Percentiles rank a stretch among this genome's conserved stretches.
phyloP scores from a whole-genome alignment of 2,113 vertebrate genomes.

The Pollachius pollachius region DNA sequence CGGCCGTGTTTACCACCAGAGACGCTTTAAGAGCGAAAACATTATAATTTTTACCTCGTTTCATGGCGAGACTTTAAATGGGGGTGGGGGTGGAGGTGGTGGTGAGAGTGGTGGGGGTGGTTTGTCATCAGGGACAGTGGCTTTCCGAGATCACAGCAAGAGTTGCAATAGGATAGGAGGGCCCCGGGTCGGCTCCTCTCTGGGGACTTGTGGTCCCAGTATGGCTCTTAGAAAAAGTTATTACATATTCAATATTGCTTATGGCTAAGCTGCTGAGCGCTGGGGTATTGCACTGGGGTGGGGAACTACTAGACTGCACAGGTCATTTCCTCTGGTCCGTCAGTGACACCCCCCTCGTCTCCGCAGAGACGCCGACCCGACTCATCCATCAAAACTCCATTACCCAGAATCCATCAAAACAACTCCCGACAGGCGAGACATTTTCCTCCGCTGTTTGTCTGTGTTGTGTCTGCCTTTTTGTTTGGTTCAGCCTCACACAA shows the following conservation, averaged over 20 bases:
- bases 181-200: conserved; percentile 6
- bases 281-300: conserved; percentile 22
- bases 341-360: conserved; percentile 23
- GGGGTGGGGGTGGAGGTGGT: conserved; percentile 3
- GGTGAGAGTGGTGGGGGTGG: conserved; percentile 23
- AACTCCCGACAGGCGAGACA: conserved; percentile 33
- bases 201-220: conserved; percentile 46
- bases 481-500: no score
- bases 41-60: conserved; percentile 65
- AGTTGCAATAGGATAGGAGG: conserved; percentile 32
- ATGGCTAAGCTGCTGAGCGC: conserved; percentile 42
- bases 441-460: no score
- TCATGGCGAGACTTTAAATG: conserved; percentile 65
- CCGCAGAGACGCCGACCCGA: conserved; percentile 17
- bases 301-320: conserved; percentile 34
- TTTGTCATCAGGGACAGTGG: no score
- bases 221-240: conserved; percentile 48
- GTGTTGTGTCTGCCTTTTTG: no score
- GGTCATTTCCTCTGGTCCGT: conserved; percentile 13
- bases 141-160: conserved; percentile 54
- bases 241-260: conserved; percentile 46
- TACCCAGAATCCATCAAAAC: conserved; percentile 58
- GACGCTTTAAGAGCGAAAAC: conserved; percentile 62
- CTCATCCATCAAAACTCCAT: conserved; percentile 71
- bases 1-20: conserved; percentile 73